These are phyloP conservation scores for Xylota segnis DNA, from an alignment of 2,888 invertebrate species.

Conservation along the genomic window DNA sequence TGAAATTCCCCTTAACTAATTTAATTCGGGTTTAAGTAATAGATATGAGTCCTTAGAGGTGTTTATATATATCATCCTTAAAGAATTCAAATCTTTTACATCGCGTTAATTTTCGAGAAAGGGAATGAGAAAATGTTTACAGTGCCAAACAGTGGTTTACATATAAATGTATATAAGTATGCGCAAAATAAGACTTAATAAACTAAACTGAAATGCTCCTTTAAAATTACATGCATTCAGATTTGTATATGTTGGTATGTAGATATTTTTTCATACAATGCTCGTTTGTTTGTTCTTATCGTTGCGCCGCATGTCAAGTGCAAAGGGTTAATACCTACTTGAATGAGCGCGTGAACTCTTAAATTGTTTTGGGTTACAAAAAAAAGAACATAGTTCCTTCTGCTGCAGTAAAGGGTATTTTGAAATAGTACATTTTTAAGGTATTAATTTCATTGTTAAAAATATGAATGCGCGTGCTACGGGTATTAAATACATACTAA, in stretches of 20 bases:
- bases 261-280: background rate
- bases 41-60: too few species aligned
- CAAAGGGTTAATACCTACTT: conserved; percentile 28
- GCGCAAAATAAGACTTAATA: background rate
- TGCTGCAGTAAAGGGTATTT: background rate
- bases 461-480: too few species aligned
- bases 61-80: too few species aligned
- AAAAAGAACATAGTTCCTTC: background rate
- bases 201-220: too few species aligned
- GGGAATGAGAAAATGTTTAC: too few species aligned
- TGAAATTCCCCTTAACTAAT: too few species aligned
- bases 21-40: too few species aligned
- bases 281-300: conserved; percentile 10
- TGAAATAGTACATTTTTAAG: background rate
- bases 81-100: background rate
- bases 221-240: too few species aligned
- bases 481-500: too few species aligned
- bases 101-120: too few species aligned
- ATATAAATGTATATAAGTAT: background rate
- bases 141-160: background rate
- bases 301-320: conserved; percentile 8
- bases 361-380: background rate
- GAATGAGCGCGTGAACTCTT: conserved; percentile 9
- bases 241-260: background rate
- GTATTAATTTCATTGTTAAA: background rate